phyloP scores from a whole-genome alignment of 2,113 vertebrate species.

The Tachysurus fulvidraco region DNA sequence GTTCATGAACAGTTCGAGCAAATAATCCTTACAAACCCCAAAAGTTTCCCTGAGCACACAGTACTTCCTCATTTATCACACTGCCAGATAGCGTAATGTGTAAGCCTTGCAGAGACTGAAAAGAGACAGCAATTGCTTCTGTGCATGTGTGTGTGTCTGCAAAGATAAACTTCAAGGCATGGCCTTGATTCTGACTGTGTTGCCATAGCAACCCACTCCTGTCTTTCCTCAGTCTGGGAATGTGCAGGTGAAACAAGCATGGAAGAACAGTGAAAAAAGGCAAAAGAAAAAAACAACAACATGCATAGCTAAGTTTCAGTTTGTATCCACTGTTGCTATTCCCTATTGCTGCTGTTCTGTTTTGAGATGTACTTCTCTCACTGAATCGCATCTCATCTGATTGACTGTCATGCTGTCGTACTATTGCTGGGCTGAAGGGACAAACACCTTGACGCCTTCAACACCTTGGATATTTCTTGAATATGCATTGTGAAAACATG shows the following conservation, averaged over 20 bases:
- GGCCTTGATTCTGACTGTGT: neutral
- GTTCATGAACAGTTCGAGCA: neutral
- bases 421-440: neutral
- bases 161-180: neutral
- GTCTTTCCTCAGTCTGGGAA: neutral
- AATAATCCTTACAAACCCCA: neutral
- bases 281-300: neutral
- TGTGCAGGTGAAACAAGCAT: neutral
- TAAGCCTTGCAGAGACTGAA: neutral
- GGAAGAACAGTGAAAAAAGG: neutral
- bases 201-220: conserved; percentile 39
- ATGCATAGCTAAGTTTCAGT: neutral
- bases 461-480: neutral
- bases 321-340: neutral
- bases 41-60: neutral
- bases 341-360: neutral
- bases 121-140: neutral
- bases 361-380: neutral
- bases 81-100: neutral
- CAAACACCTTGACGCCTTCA: neutral
- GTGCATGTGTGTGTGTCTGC: neutral
- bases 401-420: neutral
- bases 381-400: neutral
- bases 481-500: neutral
- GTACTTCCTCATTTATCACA: conserved; percentile 18